Percentiles rank a stretch among this genome's conserved stretches.
Evolutionary conservation across 2,797 vertebrate species (phyloP).

Genomic region (Myotis myotis): DNA sequence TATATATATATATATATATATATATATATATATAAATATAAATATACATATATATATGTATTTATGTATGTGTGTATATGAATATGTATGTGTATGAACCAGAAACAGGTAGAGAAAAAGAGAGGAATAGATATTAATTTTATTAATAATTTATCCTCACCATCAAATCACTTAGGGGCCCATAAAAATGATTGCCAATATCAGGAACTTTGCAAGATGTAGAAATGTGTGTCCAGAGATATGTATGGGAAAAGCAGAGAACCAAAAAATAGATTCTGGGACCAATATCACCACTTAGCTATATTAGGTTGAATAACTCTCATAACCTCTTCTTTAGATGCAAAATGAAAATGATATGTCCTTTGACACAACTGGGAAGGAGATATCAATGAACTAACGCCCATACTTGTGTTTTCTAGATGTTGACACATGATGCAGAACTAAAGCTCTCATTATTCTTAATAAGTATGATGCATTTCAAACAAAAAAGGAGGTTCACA

Average conservation of each 20-base stretch:
- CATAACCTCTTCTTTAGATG: background rate
- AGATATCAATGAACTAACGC: background rate
- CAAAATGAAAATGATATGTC: background rate
- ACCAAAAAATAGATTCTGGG: background rate
- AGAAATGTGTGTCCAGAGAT: background rate
- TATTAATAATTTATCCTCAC: background rate
- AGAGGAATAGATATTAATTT: background rate
- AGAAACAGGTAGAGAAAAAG: background rate
- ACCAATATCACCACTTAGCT: background rate
- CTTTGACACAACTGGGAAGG: background rate
- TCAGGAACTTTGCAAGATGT: background rate
- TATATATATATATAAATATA: background rate
- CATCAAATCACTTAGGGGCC: background rate
- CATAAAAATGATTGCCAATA: background rate
- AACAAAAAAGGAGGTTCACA: background rate
- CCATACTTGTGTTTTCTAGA: background rate
- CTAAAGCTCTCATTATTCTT: background rate
- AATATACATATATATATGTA: background rate
- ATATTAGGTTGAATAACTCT: background rate
- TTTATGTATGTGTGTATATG: background rate
- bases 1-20: background rate
- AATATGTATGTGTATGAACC: background rate
- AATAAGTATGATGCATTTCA: background rate
- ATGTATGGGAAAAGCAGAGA: background rate
- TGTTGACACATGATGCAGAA: background rate